Conservation (phyloP, 1,140 invertebrate genomes). For the Bombus huntii region DNA sequence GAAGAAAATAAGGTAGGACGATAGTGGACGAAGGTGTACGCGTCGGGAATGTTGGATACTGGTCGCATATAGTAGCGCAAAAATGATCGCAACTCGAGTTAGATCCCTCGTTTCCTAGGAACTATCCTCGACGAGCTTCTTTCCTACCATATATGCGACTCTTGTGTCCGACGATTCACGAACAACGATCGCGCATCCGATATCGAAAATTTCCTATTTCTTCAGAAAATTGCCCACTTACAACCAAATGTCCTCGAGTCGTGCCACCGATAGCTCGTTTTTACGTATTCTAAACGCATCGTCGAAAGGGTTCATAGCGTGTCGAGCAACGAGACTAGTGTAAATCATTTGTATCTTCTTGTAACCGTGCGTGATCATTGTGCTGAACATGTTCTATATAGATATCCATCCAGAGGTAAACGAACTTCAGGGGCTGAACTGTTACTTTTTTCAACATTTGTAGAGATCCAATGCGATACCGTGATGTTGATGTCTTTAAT, state of each 20-base stretch:
- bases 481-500: too few relatives aligned
- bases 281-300: constrained; percentile 15
- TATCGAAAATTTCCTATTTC: constrained; percentile 24
- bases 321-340: constrained; percentile 30
- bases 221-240: not conserved
- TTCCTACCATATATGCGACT: constrained; percentile 53
- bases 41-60: constrained; percentile 52
- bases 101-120: constrained; percentile 56
- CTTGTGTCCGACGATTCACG: not conserved
- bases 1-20: constrained; percentile 24
- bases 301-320: not conserved
- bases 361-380: not conserved
- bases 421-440: too few relatives aligned
- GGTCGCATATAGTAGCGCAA: constrained; percentile 46
- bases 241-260: not conserved
- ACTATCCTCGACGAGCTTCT: constrained; percentile 47
- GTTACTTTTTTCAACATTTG: too few relatives aligned
- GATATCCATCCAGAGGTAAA: too few relatives aligned
- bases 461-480: too few relatives aligned
- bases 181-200: constrained; percentile 21
- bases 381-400: not conserved
- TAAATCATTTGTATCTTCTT: constrained; percentile 12
- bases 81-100: constrained; percentile 42
- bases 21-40: constrained; percentile 49
- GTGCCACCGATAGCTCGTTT: not conserved